These are phyloP conservation scores for Hirtodrosophila cameraria DNA, from an alignment of 2,888 invertebrate species.

Conservation along the genomic window DNA sequence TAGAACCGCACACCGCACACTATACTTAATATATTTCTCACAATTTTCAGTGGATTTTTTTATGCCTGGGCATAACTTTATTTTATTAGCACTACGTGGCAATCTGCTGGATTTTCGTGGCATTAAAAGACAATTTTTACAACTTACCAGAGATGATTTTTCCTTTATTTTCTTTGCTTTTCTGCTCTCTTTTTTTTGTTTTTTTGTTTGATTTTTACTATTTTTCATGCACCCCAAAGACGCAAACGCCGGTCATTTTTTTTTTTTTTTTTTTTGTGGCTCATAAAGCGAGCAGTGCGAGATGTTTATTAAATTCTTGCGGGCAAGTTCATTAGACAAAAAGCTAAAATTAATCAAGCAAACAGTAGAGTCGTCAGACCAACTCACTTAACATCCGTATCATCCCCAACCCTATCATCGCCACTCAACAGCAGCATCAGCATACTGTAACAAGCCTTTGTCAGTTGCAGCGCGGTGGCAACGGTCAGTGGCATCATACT, in stretches of 20 bases:
- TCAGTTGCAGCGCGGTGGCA: conserved; percentile 56
- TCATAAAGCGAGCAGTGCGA: conserved; percentile 50
- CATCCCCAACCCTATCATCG: conserved; percentile 1
- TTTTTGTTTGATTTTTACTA: conserved; percentile 32
- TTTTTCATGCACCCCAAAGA: conserved; percentile 39
- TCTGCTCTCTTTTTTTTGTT: conserved; percentile 24
- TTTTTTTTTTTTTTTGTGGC: conserved; percentile 58
- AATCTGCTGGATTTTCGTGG: conserved; percentile 78
- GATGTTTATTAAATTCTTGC: conserved; percentile 72
- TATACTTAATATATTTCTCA: too few species aligned
- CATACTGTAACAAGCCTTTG: conserved; percentile 42
- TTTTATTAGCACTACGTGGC: conserved; percentile 81
- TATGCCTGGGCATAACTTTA: conserved; percentile 77
- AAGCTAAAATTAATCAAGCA: conserved; percentile 72
- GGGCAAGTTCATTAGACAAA: conserved; percentile 75
- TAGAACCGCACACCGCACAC: conserved; percentile 51
- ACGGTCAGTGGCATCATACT: conserved; percentile 57
- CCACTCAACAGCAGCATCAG: conserved; percentile 41
- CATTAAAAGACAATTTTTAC: conserved; percentile 80
- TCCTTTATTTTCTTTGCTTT: conserved; percentile 52
- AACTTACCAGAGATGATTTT: conserved; percentile 72
- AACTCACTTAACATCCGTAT: too few species aligned
- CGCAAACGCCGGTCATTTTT: conserved; percentile 48
- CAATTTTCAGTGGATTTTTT: conserved; percentile 61
- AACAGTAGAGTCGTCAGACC: not conserved